Evolutionary conservation across 2,888 invertebrate species (phyloP).

Genomic region (Ephialtes manifestator): DNA sequence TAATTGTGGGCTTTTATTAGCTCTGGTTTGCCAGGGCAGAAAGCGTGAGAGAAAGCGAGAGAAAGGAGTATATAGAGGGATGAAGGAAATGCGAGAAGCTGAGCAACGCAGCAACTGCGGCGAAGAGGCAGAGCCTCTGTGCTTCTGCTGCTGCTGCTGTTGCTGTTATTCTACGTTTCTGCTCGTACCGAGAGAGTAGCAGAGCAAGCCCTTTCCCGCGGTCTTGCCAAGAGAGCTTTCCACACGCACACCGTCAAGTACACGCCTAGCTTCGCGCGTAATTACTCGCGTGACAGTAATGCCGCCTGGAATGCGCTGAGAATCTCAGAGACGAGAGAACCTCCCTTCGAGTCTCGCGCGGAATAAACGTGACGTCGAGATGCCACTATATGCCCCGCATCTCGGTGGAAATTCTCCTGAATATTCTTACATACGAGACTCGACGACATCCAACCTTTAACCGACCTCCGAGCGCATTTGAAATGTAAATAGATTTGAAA

Average conservation of each 20-base stretch:
- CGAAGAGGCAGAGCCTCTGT: slow-evolving; percentile 64
- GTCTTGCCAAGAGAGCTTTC: slow-evolving; percentile 58
- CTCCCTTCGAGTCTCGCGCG: slow-evolving; percentile 41
- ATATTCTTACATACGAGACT: slow-evolving; percentile 33
- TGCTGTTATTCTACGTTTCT: slow-evolving; percentile 20
- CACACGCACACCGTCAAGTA: slow-evolving; percentile 57
- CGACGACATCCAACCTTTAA: slow-evolving; percentile 5
- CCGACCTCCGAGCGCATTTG: neutral
- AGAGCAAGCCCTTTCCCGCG: slow-evolving; percentile 57
- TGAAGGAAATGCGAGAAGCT: slow-evolving; percentile 62
- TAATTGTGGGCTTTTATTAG: slow-evolving; percentile 86
- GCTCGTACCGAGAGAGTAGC: slow-evolving; percentile 24
- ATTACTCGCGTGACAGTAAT: slow-evolving; percentile 85
- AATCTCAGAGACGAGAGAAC: slow-evolving; percentile 68
- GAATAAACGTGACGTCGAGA: slow-evolving; percentile 55
- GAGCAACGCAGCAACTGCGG: slow-evolving; percentile 69
- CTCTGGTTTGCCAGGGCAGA: slow-evolving; percentile 80
- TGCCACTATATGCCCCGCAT: slow-evolving; percentile 37
- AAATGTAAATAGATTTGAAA: neutral
- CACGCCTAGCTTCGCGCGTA: slow-evolving; percentile 75
- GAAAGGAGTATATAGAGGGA: slow-evolving; percentile 60
- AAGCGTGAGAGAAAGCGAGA: slow-evolving; percentile 63
- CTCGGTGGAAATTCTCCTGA: slow-evolving; percentile 30
- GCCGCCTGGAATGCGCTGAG: slow-evolving; percentile 80
- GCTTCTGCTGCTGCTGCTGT: slow-evolving; percentile 49